phyloP scores from a whole-genome alignment of 1,140 invertebrate species.

The Apocrypta bakeri region DNA sequence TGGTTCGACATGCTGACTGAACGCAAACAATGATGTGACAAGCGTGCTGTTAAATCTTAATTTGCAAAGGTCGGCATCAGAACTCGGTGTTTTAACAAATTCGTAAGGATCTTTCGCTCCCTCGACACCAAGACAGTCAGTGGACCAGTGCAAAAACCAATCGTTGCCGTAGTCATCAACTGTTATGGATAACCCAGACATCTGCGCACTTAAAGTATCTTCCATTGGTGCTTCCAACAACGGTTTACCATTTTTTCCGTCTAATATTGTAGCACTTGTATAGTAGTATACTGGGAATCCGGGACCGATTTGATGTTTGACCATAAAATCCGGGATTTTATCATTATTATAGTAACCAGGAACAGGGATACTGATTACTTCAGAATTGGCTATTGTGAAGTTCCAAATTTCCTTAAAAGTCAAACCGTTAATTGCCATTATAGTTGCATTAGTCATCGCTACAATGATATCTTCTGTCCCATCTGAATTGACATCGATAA shows the following conservation, averaged over 20 bases:
- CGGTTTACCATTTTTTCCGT: constrained; percentile 81
- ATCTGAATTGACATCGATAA: constrained; percentile 86
- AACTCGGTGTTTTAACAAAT: constrained; percentile 76
- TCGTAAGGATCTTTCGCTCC: constrained; percentile 67
- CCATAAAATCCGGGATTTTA: constrained; percentile 87
- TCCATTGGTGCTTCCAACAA: constrained; percentile 79
- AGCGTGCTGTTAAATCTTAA: constrained; percentile 82
- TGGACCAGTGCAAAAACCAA: constrained; percentile 84
- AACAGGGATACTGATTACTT: constrained; percentile 83
- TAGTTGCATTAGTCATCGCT: constrained; percentile 83
- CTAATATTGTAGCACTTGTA: constrained; percentile 81
- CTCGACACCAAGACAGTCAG: constrained; percentile 78
- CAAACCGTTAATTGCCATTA: constrained; percentile 83
- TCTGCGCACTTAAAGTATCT: constrained; percentile 81
- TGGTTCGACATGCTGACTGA: constrained; percentile 81
- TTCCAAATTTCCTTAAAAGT: constrained; percentile 84
- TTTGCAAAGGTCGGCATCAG: constrained; percentile 83
- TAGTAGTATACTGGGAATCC: constrained; percentile 86
- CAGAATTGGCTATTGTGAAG: constrained; percentile 78
- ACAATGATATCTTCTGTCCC: constrained; percentile 83
- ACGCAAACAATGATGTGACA: constrained; percentile 80
- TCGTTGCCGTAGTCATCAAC: constrained; percentile 81
- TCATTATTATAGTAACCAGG: constrained; percentile 89
- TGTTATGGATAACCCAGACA: constrained; percentile 80
- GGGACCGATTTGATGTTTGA: constrained; percentile 85